Base-by-base conservation (phyloP, 2,113 vertebrate species). In the Coracopsis vasa region DNA sequence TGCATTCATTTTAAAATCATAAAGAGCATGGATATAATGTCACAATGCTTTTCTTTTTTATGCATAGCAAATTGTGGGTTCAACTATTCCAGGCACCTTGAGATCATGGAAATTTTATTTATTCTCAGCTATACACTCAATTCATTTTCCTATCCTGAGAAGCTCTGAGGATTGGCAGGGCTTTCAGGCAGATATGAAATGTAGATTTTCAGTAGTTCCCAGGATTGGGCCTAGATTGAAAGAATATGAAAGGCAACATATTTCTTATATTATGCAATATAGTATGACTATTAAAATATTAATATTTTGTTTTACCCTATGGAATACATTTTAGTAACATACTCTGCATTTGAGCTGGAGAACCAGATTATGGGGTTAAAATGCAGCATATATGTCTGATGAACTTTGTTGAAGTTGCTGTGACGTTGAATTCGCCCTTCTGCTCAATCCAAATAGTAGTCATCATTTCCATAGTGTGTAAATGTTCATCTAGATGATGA, bases 391-490 rank as follows among this genome's bases (percentile, higher is more conserved):
- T 50, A 12, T 45, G 48, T 62, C 84, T 66, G 81, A 37, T 54
- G 69, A 80, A 33, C 72, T 82, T 72, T n/a, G 33, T 45, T 74
- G 71, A 51, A 56, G 25, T 25, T 81, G 89, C 33, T 51, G 31
- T 97, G 97, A 96, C 31, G 37, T 39, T 61, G 86, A 89, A 92
- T 53, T 92, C 25, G 42, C 90, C 97, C 91, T 96, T 97, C 90
- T 92, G 56, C 79, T 90, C 79, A 41, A 77, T 92, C 97, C 92
- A 95, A 83, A 61, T 61, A 7, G 51, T 62, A 86, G 70, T 95
- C 94, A 96, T 78, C 70, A n/a, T 97, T 97, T 97, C 96, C 92
- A 78, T 47, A 85, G 79, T 25, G 51, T 77, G 35, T 51, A 48
- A 93, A 61, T 20, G 53, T 93, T 85, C 79, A 4, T 91, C 53